A percentile compares a stretch with the other conserved stretches of the same genome.
Conservation (phyloP, 2,113 vertebrate genomes). For the Cacatua alba region DNA sequence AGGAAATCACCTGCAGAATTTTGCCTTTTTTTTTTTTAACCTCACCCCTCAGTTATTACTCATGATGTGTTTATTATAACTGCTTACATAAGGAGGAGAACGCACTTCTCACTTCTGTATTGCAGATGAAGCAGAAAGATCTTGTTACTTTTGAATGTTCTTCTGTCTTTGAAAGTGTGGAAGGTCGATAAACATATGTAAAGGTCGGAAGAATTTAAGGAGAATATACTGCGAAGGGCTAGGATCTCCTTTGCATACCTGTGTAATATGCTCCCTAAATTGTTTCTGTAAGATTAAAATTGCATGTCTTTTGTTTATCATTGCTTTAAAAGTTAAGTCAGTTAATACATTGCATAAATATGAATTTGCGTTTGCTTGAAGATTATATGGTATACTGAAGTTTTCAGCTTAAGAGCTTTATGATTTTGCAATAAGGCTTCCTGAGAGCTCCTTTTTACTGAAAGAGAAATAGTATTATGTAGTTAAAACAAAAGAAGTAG, state of each 20-base stretch:
- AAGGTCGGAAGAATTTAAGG: neutral
- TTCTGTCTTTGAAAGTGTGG: neutral
- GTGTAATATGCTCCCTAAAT: neutral
- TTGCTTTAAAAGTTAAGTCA: neutral
- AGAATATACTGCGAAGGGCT: neutral
- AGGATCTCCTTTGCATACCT: neutral
- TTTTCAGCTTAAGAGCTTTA: neutral
- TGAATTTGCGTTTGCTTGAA: neutral
- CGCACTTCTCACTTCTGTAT: neutral
- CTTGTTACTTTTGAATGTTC: neutral
- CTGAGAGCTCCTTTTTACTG: neutral
- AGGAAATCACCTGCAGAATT: neutral
- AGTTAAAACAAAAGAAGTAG: neutral
- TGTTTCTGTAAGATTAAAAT: neutral
- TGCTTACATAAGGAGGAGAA: neutral
- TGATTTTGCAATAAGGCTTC: neutral
- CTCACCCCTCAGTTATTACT: neutral
- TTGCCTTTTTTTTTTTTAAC: neutral
- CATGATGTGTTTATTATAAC: neutral
- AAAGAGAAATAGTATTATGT: neutral
- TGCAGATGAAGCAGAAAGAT: neutral
- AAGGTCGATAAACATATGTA: neutral
- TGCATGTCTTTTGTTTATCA: neutral
- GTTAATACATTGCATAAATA: neutral
- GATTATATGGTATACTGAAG: neutral